These are phyloP conservation scores for Drosophila rhopaloa DNA, from an alignment of 1,140 invertebrate genomes.

Conservation along the genomic window DNA sequence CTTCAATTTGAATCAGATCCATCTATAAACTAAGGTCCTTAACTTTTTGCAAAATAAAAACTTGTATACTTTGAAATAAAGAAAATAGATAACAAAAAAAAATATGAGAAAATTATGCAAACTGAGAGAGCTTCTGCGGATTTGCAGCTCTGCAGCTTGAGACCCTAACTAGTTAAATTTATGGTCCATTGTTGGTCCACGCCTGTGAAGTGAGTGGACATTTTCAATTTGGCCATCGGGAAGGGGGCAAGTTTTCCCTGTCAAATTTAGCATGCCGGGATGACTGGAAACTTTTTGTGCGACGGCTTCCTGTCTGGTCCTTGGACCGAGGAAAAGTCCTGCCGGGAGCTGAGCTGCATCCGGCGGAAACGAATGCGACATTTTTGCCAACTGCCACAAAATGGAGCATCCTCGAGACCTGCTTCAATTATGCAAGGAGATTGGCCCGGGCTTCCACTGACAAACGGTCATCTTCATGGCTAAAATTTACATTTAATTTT, in stretches of 20 bases:
- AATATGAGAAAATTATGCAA: slow-evolving; percentile 20
- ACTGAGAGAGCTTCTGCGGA: slow-evolving; percentile 2
- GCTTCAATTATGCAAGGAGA: slow-evolving; percentile 78
- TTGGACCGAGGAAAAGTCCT: slow-evolving; percentile 29
- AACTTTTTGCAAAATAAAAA: no score
- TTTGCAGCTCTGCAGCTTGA: slow-evolving; percentile 1
- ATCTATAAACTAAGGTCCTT: no score
- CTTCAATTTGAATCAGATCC: no score
- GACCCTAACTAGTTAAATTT: slow-evolving; percentile 31
- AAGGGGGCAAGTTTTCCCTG: slow-evolving; percentile 25
- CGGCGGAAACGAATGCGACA: slow-evolving; percentile 63
- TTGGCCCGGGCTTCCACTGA: slow-evolving; percentile 28
- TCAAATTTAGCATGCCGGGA: slow-evolving; percentile 46
- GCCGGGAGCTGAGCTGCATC: slow-evolving; percentile 33
- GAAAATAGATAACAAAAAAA: not conserved
- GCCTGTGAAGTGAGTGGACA: slow-evolving; percentile 8
- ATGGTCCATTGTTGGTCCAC: slow-evolving; percentile 30
- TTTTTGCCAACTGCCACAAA: slow-evolving; percentile 57
- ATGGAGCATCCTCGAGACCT: slow-evolving; percentile 51
- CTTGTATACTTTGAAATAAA: not conserved
- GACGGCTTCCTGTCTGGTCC: slow-evolving; percentile 26
- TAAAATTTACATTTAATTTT: slow-evolving; percentile 77
- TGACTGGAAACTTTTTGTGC: slow-evolving; percentile 40
- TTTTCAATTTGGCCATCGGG: slow-evolving; percentile 29
- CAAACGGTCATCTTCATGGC: slow-evolving; percentile 10